Conservation (phyloP, 2,797 vertebrate genomes). For the Synaphobranchus kaupii region DNA sequence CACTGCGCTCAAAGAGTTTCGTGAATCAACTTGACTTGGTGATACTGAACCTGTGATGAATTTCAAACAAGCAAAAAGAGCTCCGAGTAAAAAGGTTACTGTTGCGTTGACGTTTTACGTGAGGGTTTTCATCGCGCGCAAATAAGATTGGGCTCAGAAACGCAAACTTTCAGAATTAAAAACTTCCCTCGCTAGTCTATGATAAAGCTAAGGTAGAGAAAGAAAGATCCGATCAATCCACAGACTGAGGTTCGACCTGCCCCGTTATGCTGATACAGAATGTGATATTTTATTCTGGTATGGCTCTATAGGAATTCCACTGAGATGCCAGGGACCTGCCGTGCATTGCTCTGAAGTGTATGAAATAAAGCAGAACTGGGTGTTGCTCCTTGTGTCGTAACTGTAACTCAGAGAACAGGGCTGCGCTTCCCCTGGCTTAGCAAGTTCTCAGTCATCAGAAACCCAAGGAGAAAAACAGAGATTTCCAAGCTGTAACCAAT, state of each 20-base stretch:
- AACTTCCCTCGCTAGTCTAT: neutral
- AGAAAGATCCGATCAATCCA: neutral
- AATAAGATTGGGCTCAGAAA: neutral
- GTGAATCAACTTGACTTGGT: neutral
- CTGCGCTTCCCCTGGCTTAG: neutral
- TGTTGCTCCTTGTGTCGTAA: slow-evolving; percentile 18
- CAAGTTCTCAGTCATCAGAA: neutral
- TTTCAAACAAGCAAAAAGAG: neutral
- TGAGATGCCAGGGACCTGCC: neutral
- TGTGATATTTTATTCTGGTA: neutral
- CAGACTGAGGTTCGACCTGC: neutral
- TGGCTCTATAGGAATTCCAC: neutral
- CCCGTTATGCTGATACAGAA: neutral
- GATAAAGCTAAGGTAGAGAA: neutral
- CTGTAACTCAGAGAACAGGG: slow-evolving; percentile 17
- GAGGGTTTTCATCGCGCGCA: neutral
- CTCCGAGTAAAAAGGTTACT: neutral
- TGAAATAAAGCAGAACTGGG: slow-evolving; percentile 12
- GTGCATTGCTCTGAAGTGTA: neutral
- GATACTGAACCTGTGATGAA: neutral
- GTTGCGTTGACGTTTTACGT: neutral
- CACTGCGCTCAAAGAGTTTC: neutral
- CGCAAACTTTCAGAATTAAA: neutral
- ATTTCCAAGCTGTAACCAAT: neutral
- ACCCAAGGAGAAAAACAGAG: neutral